Evolutionary conservation across 2,797 vertebrate species (phyloP).

Genomic region (Lacerta agilis): DNA sequence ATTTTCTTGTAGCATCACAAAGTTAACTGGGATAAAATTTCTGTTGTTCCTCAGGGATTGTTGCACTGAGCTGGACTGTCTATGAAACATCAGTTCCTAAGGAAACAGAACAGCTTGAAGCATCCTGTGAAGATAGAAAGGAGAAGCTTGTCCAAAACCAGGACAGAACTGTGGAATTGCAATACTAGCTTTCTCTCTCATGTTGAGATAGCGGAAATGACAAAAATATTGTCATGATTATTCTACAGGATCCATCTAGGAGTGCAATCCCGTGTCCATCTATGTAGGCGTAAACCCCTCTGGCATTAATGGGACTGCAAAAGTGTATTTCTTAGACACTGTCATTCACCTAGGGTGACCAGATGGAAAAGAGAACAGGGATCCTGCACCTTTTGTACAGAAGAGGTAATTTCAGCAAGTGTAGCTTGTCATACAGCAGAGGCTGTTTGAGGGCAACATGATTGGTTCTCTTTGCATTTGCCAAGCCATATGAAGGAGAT

Average conservation of each 20-base stretch:
- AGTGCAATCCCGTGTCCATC: background rate
- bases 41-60: background rate
- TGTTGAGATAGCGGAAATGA: background rate
- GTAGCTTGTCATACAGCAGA: too few relatives aligned
- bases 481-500: too few relatives aligned
- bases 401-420: too few relatives aligned
- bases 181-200: background rate
- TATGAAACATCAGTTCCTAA: background rate
- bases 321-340: too few relatives aligned
- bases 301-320: background rate
- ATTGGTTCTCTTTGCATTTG: too few relatives aligned
- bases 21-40: background rate
- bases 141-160: background rate
- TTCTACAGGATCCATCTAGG: background rate
- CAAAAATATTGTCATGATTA: background rate
- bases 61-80: background rate
- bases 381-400: too few relatives aligned
- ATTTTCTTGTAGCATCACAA: background rate
- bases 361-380: too few relatives aligned
- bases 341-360: too few relatives aligned
- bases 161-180: background rate
- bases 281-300: background rate
- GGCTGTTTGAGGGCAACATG: too few relatives aligned
- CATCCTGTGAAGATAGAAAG: background rate
- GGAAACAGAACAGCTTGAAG: background rate